Percentiles rank a stretch among this genome's conserved stretches.
phyloP scores from a whole-genome alignment of 1,140 invertebrate species.

The Luehdorfia chinensis region DNA sequence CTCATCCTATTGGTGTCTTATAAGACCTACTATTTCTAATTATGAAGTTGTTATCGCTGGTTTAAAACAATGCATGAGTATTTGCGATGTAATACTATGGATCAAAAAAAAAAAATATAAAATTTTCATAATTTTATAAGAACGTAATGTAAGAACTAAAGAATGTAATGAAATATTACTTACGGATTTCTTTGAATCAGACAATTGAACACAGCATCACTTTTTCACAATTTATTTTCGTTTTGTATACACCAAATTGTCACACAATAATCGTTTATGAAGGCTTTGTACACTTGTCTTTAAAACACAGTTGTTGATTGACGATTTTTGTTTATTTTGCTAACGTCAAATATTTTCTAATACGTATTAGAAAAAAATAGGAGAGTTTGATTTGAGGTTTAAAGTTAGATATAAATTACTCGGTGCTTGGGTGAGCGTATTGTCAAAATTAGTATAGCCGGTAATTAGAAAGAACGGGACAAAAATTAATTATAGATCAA shows the following conservation, averaged over 20 bases:
- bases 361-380: background rate
- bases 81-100: no score
- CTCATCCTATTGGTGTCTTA: no score
- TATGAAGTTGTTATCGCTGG: no score
- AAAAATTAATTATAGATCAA: conserved; percentile 49
- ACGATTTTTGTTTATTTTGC: conserved; percentile 11
- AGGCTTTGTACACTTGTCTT: conserved; percentile 29
- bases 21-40: no score
- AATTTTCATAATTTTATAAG: no score
- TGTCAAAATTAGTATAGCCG: conserved; percentile 30
- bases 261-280: conserved; percentile 34
- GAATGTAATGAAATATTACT: no score
- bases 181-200: conserved; percentile 46
- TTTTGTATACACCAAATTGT: conserved; percentile 31
- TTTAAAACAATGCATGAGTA: no score
- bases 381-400: background rate
- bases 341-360: conserved; percentile 16
- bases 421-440: no score
- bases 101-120: no score
- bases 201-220: conserved; percentile 52
- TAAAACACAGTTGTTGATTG: conserved; percentile 13
- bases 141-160: no score
- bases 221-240: conserved; percentile 41
- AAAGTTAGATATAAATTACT: background rate
- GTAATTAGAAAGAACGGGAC: conserved; percentile 48